phyloP scores from a whole-genome alignment of 1,140 invertebrate species.

The Rhyzopertha dominica region DNA sequence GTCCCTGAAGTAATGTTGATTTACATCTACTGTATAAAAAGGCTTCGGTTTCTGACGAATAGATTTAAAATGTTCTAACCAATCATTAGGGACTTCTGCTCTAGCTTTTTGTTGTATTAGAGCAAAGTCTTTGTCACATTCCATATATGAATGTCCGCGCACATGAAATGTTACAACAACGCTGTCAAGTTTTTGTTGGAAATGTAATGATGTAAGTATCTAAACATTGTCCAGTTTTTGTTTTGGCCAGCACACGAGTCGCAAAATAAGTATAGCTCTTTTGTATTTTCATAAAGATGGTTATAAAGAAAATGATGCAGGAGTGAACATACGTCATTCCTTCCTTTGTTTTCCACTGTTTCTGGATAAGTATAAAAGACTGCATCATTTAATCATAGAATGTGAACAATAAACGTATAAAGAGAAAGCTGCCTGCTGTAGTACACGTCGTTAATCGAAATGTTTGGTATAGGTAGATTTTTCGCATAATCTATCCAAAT shows the following conservation, averaged over 20 bases:
- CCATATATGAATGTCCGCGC: too few relatives aligned
- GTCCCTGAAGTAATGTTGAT: too few relatives aligned
- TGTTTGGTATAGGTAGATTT: conserved; percentile 28
- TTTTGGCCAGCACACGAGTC: conserved; percentile 34
- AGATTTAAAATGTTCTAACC: too few relatives aligned
- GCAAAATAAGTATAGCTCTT: conserved; percentile 27
- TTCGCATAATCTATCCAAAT: conserved; percentile 27
- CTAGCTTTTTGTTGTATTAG: too few relatives aligned
- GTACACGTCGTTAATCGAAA: conserved; percentile 31
- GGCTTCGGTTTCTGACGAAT: too few relatives aligned
- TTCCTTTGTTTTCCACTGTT: conserved; percentile 25
- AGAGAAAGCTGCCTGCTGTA: conserved; percentile 29
- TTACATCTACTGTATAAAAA: too few relatives aligned
- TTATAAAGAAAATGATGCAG: conserved; percentile 29
- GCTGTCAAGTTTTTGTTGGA: too few relatives aligned
- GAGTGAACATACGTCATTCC: conserved; percentile 28
- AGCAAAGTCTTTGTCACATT: too few relatives aligned
- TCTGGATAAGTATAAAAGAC: conserved; percentile 29
- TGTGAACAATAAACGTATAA: conserved; percentile 30
- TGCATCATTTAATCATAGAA: conserved; percentile 14
- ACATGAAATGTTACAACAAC: too few relatives aligned
- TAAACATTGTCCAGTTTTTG: conserved; percentile 34
- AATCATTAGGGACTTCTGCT: too few relatives aligned
- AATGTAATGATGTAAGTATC: conserved; percentile 14
- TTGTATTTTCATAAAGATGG: conserved; percentile 17